These are phyloP conservation scores for Mycalesis mineus DNA, from an alignment of 2,888 invertebrate species.

Conservation along the genomic window DNA sequence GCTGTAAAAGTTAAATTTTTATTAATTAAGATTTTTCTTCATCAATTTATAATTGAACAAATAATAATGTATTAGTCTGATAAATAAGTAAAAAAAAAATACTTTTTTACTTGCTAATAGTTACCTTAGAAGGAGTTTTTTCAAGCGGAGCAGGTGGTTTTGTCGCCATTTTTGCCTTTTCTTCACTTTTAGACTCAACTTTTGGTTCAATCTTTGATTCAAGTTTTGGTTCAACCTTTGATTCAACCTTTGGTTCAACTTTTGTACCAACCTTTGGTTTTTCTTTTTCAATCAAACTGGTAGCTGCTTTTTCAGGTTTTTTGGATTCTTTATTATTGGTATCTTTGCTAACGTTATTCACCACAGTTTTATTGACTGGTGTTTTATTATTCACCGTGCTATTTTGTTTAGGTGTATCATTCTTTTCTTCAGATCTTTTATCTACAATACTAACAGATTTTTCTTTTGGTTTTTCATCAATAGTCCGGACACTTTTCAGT, in stretches of 20 bases:
- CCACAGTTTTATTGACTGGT: conserved; percentile 43
- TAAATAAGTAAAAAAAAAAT: conserved; percentile 6
- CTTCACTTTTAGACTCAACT: conserved; percentile 31
- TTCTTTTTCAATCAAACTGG: conserved; percentile 27
- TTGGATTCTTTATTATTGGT: conserved; percentile 38
- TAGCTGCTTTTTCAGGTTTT: conserved; percentile 33
- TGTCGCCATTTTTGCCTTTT: conserved; percentile 62
- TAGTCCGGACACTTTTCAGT: conserved; percentile 60
- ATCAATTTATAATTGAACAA: neutral
- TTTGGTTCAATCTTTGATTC: conserved; percentile 39
- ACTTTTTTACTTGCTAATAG: neutral
- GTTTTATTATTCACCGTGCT: conserved; percentile 34
- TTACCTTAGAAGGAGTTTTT: conserved; percentile 66
- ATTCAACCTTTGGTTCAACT: conserved; percentile 38
- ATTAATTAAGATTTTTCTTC: too few relatives aligned
- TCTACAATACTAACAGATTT: conserved; percentile 68
- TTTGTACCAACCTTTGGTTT: conserved; percentile 36
- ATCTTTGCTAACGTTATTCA: conserved; percentile 32
- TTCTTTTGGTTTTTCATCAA: conserved; percentile 66
- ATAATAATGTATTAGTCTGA: neutral
- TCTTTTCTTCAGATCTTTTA: conserved; percentile 49
- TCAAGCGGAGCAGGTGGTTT: conserved; percentile 66
- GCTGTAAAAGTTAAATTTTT: conserved; percentile 41
- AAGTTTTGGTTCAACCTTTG: conserved; percentile 36
- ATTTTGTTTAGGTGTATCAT: conserved; percentile 32